A percentile compares a stretch with the other conserved stretches of the same genome.
These are phyloP conservation scores for Paramuricea clavata DNA, from an alignment of 92 coral and sea anemone genomes.

Conservation along the genomic window DNA sequence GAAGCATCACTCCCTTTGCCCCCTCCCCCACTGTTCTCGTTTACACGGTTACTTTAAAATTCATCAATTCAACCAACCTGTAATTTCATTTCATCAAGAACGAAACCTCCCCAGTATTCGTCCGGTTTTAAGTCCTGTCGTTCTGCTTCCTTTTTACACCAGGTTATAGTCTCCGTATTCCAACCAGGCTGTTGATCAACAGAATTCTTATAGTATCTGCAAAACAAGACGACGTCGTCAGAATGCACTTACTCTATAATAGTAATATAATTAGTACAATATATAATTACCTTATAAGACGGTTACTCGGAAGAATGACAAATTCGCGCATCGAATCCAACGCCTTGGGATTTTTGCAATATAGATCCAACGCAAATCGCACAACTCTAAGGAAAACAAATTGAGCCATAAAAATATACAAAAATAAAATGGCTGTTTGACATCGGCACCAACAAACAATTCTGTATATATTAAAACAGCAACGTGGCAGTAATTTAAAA, in stretches of 20 bases:
- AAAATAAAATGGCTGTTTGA: no score
- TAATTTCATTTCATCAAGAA: constrained; percentile 12
- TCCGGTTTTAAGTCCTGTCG: background rate
- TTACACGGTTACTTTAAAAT: background rate
- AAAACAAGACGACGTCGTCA: background rate
- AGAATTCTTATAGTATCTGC: constrained; percentile 16
- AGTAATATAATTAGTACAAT: background rate
- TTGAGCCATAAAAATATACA: no score
- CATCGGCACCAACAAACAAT: no score
- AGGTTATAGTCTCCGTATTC: background rate
- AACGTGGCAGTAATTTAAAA: no score
- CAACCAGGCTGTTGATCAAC: constrained; percentile 2
- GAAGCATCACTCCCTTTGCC: no score
- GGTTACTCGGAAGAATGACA: constrained; percentile 9
- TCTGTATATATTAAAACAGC: no score
- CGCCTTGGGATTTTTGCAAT: constrained; percentile 14
- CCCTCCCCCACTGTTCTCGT: no score
- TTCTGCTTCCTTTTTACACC: constrained; percentile 8
- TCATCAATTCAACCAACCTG: background rate
- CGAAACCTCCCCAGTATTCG: constrained; percentile 17
- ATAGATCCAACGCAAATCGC: constrained; percentile 10
- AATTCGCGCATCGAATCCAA: constrained; percentile 13
- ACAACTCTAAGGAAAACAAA: background rate
- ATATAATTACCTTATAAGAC: background rate
- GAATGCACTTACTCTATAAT: background rate